phyloP scores from a whole-genome alignment of 2,113 vertebrate species.

The Oxyura jamaicensis region DNA sequence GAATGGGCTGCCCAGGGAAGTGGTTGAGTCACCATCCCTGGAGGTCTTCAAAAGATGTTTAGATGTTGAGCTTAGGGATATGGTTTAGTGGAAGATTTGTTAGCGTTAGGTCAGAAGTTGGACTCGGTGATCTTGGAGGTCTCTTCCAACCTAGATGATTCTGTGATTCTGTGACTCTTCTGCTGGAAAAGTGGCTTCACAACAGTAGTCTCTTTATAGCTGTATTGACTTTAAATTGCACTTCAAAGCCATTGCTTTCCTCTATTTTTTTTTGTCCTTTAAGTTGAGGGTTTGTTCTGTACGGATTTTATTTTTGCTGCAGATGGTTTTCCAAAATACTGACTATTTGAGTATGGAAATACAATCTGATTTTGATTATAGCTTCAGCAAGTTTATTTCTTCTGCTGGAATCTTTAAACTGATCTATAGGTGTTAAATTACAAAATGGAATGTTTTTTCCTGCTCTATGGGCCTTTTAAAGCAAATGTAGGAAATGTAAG shows the following conservation, averaged over 20 bases:
- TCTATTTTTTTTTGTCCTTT: background rate
- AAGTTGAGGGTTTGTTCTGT: background rate
- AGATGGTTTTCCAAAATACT: background rate
- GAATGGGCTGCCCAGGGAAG: too few species aligned
- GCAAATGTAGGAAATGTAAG: background rate
- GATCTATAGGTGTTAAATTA: background rate
- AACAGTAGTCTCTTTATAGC: background rate
- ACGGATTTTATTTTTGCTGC: background rate
- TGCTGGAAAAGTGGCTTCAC: background rate
- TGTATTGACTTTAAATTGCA: background rate
- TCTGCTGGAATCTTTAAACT: constrained; percentile 7
- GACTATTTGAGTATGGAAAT: background rate
- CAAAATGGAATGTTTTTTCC: background rate
- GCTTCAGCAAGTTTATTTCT: constrained; percentile 7
- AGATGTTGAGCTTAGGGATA: too few species aligned
- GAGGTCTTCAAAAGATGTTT: too few species aligned
- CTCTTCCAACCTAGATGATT: too few species aligned
- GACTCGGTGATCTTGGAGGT: too few species aligned
- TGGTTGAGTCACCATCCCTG: too few species aligned
- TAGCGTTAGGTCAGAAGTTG: too few species aligned
- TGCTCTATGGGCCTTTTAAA: background rate
- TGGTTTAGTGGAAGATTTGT: too few species aligned
- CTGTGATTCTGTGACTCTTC: background rate
- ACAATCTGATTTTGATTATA: constrained; percentile 44
- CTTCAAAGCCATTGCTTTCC: background rate